Base-by-base conservation (phyloP, 2,888 invertebrate species). In the Rhagophthalmus giganteus region DNA sequence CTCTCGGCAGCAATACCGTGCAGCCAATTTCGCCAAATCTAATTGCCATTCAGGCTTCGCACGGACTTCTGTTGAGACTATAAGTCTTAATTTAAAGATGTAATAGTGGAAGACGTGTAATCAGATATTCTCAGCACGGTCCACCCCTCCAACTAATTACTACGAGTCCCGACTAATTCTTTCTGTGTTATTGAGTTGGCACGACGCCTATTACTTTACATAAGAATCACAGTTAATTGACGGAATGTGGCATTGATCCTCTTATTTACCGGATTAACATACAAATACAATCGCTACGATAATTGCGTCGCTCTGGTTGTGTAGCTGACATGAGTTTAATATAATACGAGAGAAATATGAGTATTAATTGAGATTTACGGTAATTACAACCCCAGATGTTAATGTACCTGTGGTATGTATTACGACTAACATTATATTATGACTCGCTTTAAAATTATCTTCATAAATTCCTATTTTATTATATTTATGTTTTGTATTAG, bases 51-150 rank as follows among this genome's bases (percentile, higher is more conserved):
- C 47, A 38, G 28, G 49, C 42, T 26, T 47, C 44, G 51, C 41
- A 27, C 41, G 39, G 49, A 53, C 47, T 53, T 54, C 42, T 46
- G 47, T 45, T 47, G 30, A 41, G 48, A 53, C 52, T 51, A 58
- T 58, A 58, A 58, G 54, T 60, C 59, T 60, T 60, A 55, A 58
- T 60, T 56, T 58, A 54, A 54, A 53, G 57, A 45, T 47, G 54
- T 39, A 51, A 46, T 39, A 45, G 46, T 40, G 35, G 40, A 51
- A 39, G 16, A 30, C 38, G 41, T 27, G 35, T 38, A 49, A 54
- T 57, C 52, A 38, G 32, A 52, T 55, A 57, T 57, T 55, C 57
- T 14, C 26, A 41, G 45, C 55, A 57, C 57, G 53, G 35, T 12
- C 35, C 38, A 26, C 49, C 49, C 45, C 46, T 51, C 46, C 20